phyloP scores from a whole-genome alignment of 1,140 invertebrate species.

The Drosophila arawakana region DNA sequence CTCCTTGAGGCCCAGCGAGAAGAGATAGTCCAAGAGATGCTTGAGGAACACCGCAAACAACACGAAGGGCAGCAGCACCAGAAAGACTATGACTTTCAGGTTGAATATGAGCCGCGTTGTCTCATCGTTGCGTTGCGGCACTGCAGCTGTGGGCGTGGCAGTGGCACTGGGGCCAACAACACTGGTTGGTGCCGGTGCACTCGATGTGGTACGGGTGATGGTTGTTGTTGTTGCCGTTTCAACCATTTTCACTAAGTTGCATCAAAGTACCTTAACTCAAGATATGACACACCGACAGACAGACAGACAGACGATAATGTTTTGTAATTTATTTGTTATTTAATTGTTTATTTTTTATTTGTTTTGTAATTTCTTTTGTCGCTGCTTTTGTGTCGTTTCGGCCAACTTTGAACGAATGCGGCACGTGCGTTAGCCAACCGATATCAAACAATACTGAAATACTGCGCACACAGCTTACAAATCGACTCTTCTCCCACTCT shows the following conservation, averaged over 20 bases:
- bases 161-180: constrained; percentile 23
- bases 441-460: constrained; percentile 43
- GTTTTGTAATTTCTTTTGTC: not conserved
- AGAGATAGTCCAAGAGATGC: constrained; percentile 78
- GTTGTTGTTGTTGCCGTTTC: constrained; percentile 78
- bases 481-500: constrained; percentile 29
- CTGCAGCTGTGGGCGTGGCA: constrained; percentile 48
- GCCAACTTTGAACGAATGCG: constrained; percentile 6
- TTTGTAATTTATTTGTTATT: constrained; percentile 16
- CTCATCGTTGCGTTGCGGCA: constrained; percentile 71
- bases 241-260: constrained; percentile 62
- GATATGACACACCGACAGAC: not conserved
- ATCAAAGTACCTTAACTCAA: constrained; percentile 15
- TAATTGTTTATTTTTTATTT: constrained; percentile 9
- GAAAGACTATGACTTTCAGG: constrained; percentile 69
- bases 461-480: constrained; percentile 21
- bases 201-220: constrained; percentile 58
- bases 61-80: constrained; percentile 68
- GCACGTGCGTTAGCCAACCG: constrained; percentile 38
- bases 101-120: constrained; percentile 73
- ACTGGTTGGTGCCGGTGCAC: constrained; percentile 44
- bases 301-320: not conserved
- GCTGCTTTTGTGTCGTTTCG: constrained; percentile 10
- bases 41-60: constrained; percentile 74
- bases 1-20: constrained; percentile 68